These are phyloP conservation scores for Euura saliciscinereae DNA, from an alignment of 1,140 invertebrate species.

Conservation along the genomic window DNA sequence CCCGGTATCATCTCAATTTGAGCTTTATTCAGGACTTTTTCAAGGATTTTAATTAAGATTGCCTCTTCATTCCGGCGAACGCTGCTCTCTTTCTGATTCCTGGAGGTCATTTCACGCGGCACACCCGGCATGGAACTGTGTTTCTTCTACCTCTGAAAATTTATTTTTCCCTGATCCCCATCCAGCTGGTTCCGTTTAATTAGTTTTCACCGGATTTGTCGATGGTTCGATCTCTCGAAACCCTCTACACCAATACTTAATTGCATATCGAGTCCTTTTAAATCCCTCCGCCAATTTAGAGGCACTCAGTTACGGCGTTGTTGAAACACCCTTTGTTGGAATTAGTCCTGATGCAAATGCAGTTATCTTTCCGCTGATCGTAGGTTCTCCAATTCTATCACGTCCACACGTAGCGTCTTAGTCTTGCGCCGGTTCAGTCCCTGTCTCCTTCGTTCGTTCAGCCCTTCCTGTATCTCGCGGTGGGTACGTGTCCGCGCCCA, in stretches of 20 bases:
- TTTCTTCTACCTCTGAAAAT: neutral
- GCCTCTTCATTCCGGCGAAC: neutral
- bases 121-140: neutral
- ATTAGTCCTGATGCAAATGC: neutral
- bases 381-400: neutral
- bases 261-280: neutral
- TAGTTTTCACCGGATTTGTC: neutral
- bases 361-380: neutral
- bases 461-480: neutral
- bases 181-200: neutral
- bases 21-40: neutral
- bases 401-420: neutral
- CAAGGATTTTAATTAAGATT: constrained; percentile 6
- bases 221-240: neutral
- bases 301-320: neutral
- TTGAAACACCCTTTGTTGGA: neutral
- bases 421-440: neutral
- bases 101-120: neutral
- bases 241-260: neutral
- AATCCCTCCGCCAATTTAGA: neutral
- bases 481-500: constrained; percentile 26
- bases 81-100: neutral
- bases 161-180: neutral
- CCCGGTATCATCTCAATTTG: neutral
- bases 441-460: neutral